Evolutionary conservation across 2,113 vertebrate species (phyloP), one percentile per base, ranked within the genome.

Genomic region (Odontophorus gujanensis): DNA sequence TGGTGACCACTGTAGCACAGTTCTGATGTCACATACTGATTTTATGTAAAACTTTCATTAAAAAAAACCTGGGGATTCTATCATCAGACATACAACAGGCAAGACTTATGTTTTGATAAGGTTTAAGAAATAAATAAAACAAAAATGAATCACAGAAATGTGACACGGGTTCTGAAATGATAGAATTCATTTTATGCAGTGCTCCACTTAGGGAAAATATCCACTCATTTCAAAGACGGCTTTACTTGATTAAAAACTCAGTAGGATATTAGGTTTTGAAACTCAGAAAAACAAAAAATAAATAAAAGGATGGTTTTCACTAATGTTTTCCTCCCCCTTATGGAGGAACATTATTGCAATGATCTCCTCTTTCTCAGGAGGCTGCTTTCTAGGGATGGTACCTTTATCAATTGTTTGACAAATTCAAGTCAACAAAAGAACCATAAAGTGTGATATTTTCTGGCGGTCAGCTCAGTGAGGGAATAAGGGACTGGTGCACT

Each of bases 211-310:
- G 20, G 7, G 11, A 55, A 84, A 58, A 80, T 1, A 85, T 4
- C 1, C 43, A 53, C 17, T 58, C 32, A 59, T 59, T 81, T 74
- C 13, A 74, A 24, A 66, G 63, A 61, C 20, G 51, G 25, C 3
- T 90, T 79, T 89, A 21, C 43, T 76, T 69, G 17, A 34, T 45
- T 51, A 47, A 82, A 90, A 87, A n/a, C 20, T 28, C 22, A 26
- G 21, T 43, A 82, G n/a, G 22, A 51, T 73, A 7, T 68, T 63
- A 93, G 8, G 19, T 62, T 42, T 83, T 61, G 80, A 45, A 8
- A 50, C 30, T 69, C n/a, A 69, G 3, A 45, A 17, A 19, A 58
- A 73, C 80, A 53, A 58, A 11, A 32, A 81, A 22, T 13, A 40
- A 40, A 40, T 40, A 40, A 40, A 40, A 40, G 40, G 12, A 38